phyloP scores from a whole-genome alignment of 1,140 invertebrate species.

The Camponotus floridanus region DNA sequence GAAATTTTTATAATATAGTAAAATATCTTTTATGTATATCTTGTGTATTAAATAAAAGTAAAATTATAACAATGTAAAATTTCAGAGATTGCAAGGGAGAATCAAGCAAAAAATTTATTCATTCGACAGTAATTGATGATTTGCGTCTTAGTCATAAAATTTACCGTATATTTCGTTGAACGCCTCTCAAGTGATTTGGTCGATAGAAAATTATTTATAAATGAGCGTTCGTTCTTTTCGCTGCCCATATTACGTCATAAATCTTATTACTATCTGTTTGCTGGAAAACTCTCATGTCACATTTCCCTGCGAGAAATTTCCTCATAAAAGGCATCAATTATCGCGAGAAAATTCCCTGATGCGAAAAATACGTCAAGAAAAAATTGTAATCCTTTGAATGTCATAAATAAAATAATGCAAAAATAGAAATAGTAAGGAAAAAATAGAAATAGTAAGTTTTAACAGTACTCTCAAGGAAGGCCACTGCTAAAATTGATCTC shows the following conservation, averaged over 20 bases:
- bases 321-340: not conserved
- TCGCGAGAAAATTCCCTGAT: not conserved
- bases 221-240: conserved; percentile 28
- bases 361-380: not conserved
- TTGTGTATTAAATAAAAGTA: conserved; percentile 9
- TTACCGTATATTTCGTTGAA: conserved; percentile 37
- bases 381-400: not conserved
- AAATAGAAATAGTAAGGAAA: not conserved
- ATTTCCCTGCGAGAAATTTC: conserved; percentile 17
- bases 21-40: too few relatives aligned
- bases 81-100: conserved; percentile 1
- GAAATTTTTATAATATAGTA: too few relatives aligned
- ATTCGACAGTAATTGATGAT: conserved; percentile 3
- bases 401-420: conserved; percentile 18
- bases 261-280: conserved; percentile 30
- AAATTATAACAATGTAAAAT: not conserved
- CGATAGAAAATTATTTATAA: conserved; percentile 42
- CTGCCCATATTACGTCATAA: conserved; percentile 28
- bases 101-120: conserved; percentile 26
- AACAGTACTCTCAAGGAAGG: not conserved
- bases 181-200: conserved; percentile 19
- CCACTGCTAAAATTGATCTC: not conserved
- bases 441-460: not conserved
- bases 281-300: not conserved
- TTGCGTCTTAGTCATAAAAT: conserved; percentile 46